Evolutionary conservation across 2,888 invertebrate genomes (phyloP).

Genomic region (Oeneis ivallda): DNA sequence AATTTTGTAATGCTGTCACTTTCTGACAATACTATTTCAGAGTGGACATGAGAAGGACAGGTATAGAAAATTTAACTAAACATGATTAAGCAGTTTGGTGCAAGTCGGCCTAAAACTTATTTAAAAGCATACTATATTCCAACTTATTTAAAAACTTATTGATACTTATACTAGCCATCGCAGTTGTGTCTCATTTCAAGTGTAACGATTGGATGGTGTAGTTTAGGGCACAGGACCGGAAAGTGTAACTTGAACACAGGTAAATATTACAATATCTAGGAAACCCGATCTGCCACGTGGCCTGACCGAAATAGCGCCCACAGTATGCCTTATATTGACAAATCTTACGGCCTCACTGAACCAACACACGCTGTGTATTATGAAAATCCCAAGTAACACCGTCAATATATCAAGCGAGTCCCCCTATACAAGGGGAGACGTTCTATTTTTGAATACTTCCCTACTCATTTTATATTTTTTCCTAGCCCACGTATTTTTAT

Average conservation of each 20-base stretch:
- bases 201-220: background rate
- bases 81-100: too few species aligned
- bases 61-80: too few species aligned
- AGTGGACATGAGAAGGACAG: too few species aligned
- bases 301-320: slow-evolving; percentile 74
- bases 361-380: slow-evolving; percentile 78
- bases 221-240: slow-evolving; percentile 43
- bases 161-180: too few species aligned
- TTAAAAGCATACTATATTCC: too few species aligned
- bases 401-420: slow-evolving; percentile 75
- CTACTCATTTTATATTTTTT: slow-evolving; percentile 78
- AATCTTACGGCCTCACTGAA: slow-evolving; percentile 78
- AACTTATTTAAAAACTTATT: too few species aligned
- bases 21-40: too few species aligned
- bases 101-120: too few species aligned
- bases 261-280: slow-evolving; percentile 66
- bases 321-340: slow-evolving; percentile 74
- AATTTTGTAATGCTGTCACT: too few species aligned
- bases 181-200: too few species aligned
- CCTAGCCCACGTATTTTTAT: slow-evolving; percentile 69
- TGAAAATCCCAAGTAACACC: slow-evolving; percentile 80
- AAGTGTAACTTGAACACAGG: slow-evolving; percentile 60
- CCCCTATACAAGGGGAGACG: slow-evolving; percentile 71
- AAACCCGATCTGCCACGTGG: slow-evolving; percentile 72
- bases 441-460: slow-evolving; percentile 80